Evolutionary conservation across 2,113 vertebrate genomes (phyloP).

Genomic region (Passer domesticus): DNA sequence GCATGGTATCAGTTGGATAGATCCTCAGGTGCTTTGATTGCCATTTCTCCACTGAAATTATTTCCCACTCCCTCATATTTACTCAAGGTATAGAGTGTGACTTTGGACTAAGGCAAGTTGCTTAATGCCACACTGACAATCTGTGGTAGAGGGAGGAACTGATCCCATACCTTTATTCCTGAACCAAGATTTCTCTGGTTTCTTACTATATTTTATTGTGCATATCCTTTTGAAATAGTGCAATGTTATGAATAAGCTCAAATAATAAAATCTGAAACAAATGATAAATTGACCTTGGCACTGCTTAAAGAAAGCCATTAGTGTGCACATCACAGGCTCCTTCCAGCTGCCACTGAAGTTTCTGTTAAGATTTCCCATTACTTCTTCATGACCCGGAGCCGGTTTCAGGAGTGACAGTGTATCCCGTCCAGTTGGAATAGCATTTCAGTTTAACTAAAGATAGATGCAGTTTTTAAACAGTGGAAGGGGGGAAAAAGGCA

Average conservation of each 20-base stretch:
- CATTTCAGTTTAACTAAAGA: background rate
- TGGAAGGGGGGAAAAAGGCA: background rate
- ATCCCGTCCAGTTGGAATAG: background rate
- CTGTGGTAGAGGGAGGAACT: background rate
- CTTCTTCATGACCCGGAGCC: background rate
- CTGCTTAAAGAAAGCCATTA: background rate
- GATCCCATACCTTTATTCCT: background rate
- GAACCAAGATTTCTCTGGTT: background rate
- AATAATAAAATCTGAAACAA: background rate
- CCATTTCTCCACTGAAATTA: background rate
- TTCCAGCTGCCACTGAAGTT: background rate
- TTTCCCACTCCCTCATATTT: fast-evolving
- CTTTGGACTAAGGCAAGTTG: background rate
- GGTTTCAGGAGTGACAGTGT: background rate
- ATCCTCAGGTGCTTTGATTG: background rate
- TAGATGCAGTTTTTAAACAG: background rate
- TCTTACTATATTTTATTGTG: background rate
- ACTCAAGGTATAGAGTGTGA: background rate
- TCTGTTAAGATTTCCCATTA: background rate
- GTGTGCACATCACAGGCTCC: background rate
- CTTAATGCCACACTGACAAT: background rate
- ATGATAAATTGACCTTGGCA: background rate
- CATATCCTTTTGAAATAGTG: background rate
- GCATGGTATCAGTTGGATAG: background rate
- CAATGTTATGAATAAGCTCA: background rate